Evolutionary conservation across 2,797 vertebrate genomes (phyloP), one percentile per base, ranked within the genome.

Genomic region (Poecilia wingei): DNA sequence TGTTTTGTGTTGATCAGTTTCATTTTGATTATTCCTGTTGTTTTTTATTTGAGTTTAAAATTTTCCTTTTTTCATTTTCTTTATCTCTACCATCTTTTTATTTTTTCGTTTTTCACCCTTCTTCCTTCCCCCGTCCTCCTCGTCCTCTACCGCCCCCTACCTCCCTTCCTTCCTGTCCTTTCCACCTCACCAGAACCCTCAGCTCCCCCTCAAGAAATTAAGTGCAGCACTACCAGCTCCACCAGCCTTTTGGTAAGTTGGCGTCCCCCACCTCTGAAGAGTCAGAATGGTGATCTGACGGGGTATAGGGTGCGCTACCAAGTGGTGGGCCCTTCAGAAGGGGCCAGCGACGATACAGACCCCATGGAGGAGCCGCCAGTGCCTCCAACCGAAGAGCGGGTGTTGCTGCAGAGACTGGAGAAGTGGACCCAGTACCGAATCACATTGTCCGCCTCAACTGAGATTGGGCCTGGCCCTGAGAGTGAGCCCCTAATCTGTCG

Each of bases 221-320:
- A 97, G 95, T 99, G 98, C 93, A 96, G 96, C 96, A 97, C 96
- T 96, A 94, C 96, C 94, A 97, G 97, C 95, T 99, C 98, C 95
- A 99, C 98, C 87, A 95, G 96, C 96, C 97, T 99, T 96, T 96
- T 98, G 98, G 98, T 99, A 99, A 98, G 98, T 99, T 99, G 98
- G 98, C 96, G 85, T 93, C 97, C 98, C 86, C 98, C 97, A 61
- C 97, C 97, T 82, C 93, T 95, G 88, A 96, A 96, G 88, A 97
- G 97, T 95, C 98, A 97, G 93, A 98, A 99, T 79, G 98, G 98
- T 84, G 94, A 92, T 94, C 96, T 99, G 96, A 96, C 93, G 88
- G 97, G 97, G 91, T 99, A 98, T 95, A 97, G 94, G 91, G 96
- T 99, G 95, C 96, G 86, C 95, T 98, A 99, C 95, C 95, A 96